Evolutionary conservation across 2,113 vertebrate species (phyloP).

Genomic region (Agapornis roseicollis): DNA sequence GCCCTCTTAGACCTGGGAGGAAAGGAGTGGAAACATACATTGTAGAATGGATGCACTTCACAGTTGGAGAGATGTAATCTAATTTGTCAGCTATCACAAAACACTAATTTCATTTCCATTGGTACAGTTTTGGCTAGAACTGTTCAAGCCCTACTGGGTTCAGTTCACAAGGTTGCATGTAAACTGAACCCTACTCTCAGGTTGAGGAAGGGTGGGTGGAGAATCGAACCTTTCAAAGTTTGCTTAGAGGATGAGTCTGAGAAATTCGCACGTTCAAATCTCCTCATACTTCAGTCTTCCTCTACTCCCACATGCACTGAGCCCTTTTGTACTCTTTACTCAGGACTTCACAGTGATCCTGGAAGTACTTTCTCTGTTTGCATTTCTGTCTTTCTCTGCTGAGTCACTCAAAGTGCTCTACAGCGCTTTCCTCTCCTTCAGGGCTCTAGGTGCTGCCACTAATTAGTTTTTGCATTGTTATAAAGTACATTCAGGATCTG

Average conservation of each 20-base stretch:
- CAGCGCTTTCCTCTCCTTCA: not conserved
- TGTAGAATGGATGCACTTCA: slow-evolving; percentile 16
- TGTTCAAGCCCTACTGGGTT: slow-evolving; percentile 51
- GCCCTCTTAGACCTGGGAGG: not conserved
- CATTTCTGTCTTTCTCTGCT: slow-evolving; percentile 12
- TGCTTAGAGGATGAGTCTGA: slow-evolving; percentile 41
- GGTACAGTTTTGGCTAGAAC: slow-evolving; percentile 55
- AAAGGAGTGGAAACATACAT: not conserved
- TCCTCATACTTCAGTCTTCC: not conserved
- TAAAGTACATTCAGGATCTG: not conserved
- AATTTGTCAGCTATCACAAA: slow-evolving; percentile 65
- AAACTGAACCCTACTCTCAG: slow-evolving; percentile 37
- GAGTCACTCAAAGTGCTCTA: not conserved
- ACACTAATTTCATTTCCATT: slow-evolving; percentile 46
- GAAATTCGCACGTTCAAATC: slow-evolving; percentile 46
- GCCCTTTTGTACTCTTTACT: not conserved
- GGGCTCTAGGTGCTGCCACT: not conserved
- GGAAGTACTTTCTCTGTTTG: not conserved
- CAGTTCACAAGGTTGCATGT: slow-evolving; percentile 25
- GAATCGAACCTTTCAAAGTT: slow-evolving; percentile 57
- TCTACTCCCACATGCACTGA: not conserved
- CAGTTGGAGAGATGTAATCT: slow-evolving; percentile 26
- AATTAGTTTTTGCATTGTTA: not conserved
- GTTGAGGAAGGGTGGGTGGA: slow-evolving; percentile 32
- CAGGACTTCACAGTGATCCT: not conserved